A percentile compares a stretch with the other conserved stretches of the same genome.
These are phyloP conservation scores for Seladonia tumulorum DNA, from an alignment of 2,888 invertebrate species.

Conservation along the genomic window DNA sequence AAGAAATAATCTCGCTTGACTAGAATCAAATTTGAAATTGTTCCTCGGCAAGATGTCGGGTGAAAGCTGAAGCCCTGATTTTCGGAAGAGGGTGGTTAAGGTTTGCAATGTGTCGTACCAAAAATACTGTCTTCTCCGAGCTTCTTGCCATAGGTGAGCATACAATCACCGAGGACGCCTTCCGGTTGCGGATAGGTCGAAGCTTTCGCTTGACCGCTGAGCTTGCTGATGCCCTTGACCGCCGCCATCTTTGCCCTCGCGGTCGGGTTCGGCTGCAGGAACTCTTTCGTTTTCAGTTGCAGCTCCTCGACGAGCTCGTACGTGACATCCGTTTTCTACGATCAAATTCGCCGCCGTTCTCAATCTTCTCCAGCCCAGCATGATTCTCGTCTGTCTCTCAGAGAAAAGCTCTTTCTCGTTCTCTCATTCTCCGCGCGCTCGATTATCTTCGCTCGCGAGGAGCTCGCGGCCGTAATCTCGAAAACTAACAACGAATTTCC, in stretches of 20 bases:
- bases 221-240: conserved; percentile 97
- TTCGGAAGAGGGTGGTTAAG: not conserved
- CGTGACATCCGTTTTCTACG: conserved; percentile 98
- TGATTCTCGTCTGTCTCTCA: not conserved
- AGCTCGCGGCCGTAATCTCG: not conserved
- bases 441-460: not conserved
- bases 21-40: too few relatives aligned
- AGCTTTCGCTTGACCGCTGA: conserved; percentile 98
- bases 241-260: conserved; percentile 97
- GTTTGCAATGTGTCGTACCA: conserved; percentile 86
- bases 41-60: too few relatives aligned
- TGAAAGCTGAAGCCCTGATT: too few relatives aligned
- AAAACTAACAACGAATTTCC: not conserved
- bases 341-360: conserved; percentile 53
- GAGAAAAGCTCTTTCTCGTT: not conserved
- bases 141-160: conserved; percentile 97
- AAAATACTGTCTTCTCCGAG: conserved; percentile 98
- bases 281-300: conserved; percentile 98
- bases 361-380: not conserved
- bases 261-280: conserved; percentile 99
- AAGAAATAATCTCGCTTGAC: not conserved
- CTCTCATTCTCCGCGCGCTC: not conserved
- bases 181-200: conserved; percentile 99
- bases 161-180: conserved; percentile 98
- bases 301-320: conserved; percentile 98